Conservation (phyloP, 2,113 vertebrate species). For the Scolopax mira region DNA sequence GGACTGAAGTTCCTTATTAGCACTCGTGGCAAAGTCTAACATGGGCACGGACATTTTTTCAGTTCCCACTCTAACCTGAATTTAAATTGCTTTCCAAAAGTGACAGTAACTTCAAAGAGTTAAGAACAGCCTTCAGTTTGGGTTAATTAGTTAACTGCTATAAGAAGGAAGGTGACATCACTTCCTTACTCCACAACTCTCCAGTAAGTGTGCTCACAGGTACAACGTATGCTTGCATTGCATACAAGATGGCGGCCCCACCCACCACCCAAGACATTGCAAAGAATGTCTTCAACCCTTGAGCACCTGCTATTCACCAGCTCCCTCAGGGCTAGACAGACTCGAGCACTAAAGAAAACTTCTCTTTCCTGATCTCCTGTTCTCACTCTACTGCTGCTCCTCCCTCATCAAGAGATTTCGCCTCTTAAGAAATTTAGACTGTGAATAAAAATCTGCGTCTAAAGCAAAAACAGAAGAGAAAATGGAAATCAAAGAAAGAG, state of each 20-base stretch:
- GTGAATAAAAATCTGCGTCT: background rate
- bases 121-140: background rate
- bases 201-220: background rate
- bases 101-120: background rate
- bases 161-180: background rate
- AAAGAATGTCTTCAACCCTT: background rate
- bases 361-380: background rate
- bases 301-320: accelerated
- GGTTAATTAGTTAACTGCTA: background rate
- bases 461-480: background rate
- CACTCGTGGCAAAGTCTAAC: background rate
- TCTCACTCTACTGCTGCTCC: background rate
- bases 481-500: background rate
- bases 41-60: background rate
- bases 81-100: background rate
- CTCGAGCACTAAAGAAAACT: background rate
- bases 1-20: background rate
- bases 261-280: accelerated
- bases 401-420: background rate
- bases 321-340: background rate
- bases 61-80: background rate
- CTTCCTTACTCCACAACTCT: background rate
- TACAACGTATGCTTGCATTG: background rate
- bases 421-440: background rate
- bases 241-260: background rate